These are phyloP conservation scores for Matsumyia berberina DNA, from an alignment of 2,888 invertebrate species.

Conservation along the genomic window DNA sequence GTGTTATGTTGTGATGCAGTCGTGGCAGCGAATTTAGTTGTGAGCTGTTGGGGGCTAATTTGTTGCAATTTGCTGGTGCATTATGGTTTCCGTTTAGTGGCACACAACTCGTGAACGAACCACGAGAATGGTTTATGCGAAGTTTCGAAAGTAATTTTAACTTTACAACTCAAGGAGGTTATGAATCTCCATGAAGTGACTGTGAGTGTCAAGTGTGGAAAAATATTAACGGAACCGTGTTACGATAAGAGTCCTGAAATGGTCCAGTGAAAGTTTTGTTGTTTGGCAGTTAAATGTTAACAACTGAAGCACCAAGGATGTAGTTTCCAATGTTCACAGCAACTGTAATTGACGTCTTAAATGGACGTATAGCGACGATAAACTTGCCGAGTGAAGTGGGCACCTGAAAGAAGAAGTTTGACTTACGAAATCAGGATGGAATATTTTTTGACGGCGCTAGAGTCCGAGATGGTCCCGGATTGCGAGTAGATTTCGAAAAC, in stretches of 20 bases:
- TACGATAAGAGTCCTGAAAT: too few relatives aligned
- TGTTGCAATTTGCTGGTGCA: conserved; percentile 45
- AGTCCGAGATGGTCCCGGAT: too few relatives aligned
- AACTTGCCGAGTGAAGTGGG: too few relatives aligned
- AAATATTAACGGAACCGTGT: background rate
- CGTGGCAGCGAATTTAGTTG: conserved; percentile 55
- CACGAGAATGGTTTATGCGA: background rate
- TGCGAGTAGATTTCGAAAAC: too few relatives aligned
- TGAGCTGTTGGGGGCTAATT: conserved; percentile 58
- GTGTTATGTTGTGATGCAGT: conserved; percentile 20
- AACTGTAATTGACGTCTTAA: too few relatives aligned
- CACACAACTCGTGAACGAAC: conserved; percentile 10
- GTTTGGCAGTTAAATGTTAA: background rate
- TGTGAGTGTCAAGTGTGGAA: conserved; percentile 26
- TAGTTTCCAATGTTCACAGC: too few relatives aligned
- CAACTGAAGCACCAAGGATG: background rate
- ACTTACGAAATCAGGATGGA: too few relatives aligned
- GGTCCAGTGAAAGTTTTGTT: too few relatives aligned
- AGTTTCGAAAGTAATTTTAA: conserved; percentile 32
- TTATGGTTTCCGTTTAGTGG: conserved; percentile 49
- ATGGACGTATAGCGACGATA: too few relatives aligned
- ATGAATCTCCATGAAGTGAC: background rate
- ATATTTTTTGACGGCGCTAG: too few relatives aligned
- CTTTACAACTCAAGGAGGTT: conserved; percentile 18
- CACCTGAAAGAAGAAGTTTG: too few relatives aligned